These are phyloP conservation scores for Polyploca ridens DNA, from an alignment of 2,888 invertebrate genomes.

Conservation along the genomic window DNA sequence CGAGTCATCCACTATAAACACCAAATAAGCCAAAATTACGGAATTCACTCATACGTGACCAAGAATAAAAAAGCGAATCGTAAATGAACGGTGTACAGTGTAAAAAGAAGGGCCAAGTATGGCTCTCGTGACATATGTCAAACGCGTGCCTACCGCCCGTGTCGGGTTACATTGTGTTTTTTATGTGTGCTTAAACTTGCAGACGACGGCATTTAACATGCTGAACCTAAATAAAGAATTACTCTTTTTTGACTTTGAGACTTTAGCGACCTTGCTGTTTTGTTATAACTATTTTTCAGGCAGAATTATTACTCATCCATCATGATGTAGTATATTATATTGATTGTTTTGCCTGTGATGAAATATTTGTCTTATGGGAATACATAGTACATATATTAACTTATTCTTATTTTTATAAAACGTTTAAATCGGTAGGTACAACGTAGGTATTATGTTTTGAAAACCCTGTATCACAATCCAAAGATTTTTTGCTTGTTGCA, in stretches of 20 bases:
- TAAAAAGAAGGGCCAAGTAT: constrained; percentile 32
- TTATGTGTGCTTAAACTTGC: constrained; percentile 11
- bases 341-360: too few relatives aligned
- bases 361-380: too few relatives aligned
- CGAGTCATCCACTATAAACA: constrained; percentile 31
- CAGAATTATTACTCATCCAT: too few relatives aligned
- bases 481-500: too few relatives aligned
- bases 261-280: constrained; percentile 4
- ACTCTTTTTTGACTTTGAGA: background rate
- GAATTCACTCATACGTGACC: constrained; percentile 25
- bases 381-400: too few relatives aligned
- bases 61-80: constrained; percentile 38
- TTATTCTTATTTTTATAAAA: too few relatives aligned
- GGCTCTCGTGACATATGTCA: constrained; percentile 61
- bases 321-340: too few relatives aligned
- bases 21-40: constrained; percentile 34
- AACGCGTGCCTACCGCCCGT: constrained; percentile 50
- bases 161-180: constrained; percentile 34
- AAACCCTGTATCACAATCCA: too few relatives aligned
- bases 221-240: constrained; percentile 6
- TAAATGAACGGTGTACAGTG: constrained; percentile 27
- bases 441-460: too few relatives aligned
- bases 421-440: too few relatives aligned
- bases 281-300: background rate
- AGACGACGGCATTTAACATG: constrained; percentile 1